These are phyloP conservation scores for Melanocharis versteri DNA, from an alignment of 2,113 vertebrate species.

Conservation along the genomic window DNA sequence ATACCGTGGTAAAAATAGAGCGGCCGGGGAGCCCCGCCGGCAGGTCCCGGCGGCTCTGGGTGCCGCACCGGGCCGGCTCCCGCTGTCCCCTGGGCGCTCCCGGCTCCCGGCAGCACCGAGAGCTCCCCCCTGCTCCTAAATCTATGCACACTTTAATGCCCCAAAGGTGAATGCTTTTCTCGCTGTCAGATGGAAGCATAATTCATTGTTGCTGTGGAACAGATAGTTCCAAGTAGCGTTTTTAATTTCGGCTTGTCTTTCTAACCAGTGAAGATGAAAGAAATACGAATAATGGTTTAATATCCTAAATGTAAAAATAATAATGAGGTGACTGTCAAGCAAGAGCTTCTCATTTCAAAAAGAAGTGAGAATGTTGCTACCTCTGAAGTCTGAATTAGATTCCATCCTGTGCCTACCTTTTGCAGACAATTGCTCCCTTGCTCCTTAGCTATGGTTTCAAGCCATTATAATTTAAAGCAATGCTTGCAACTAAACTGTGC, in stretches of 20 bases:
- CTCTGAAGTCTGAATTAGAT: not conserved
- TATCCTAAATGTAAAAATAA: not conserved
- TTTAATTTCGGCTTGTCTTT: not conserved
- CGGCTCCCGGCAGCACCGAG: not conserved
- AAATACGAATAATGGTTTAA: not conserved
- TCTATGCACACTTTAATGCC: accelerated
- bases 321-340: not conserved
- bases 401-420: not conserved
- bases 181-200: not conserved
- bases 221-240: not conserved
- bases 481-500: not conserved
- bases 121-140: accelerated
- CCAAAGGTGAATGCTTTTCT: not conserved
- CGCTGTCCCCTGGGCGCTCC: too few species aligned
- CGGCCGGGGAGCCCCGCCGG: not conserved
- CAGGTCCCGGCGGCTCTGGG: not conserved
- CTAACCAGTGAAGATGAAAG: not conserved
- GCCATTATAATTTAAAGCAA: not conserved
- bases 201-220: not conserved
- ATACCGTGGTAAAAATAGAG: constrained; percentile 74
- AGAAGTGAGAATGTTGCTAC: not conserved
- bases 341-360: not conserved
- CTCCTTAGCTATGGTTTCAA: not conserved
- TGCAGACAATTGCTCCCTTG: not conserved
- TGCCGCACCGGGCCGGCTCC: not conserved